Percentiles rank a stretch among this genome's conserved stretches.
Evolutionary conservation across 2,888 invertebrate genomes (phyloP).

Genomic region (Clostera curtula): DNA sequence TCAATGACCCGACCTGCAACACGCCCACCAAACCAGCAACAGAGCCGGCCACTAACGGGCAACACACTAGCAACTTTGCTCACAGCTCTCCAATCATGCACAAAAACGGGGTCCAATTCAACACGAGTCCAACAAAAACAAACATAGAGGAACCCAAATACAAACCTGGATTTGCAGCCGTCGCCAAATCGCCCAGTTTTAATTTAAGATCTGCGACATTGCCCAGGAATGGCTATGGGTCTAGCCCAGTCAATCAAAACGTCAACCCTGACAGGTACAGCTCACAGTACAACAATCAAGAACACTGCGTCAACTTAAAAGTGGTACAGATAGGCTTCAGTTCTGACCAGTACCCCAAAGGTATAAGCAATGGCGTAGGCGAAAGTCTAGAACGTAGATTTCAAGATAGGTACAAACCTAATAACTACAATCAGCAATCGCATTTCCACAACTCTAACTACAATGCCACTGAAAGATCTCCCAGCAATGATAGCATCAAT

Average conservation of each 20-base stretch:
- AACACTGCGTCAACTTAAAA: constrained; percentile 72
- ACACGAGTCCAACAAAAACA: constrained; percentile 61
- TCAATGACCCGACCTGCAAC: constrained; percentile 78
- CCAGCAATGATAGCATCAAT: constrained; percentile 62
- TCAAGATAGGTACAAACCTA: constrained; percentile 68
- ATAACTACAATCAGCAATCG: constrained; percentile 47
- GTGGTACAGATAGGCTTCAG: constrained; percentile 77
- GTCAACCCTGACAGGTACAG: constrained; percentile 69
- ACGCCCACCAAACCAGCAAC: constrained; percentile 44
- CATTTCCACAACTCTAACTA: constrained; percentile 63
- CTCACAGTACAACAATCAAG: constrained; percentile 69
- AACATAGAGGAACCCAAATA: constrained; percentile 62
- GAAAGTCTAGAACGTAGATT: constrained; percentile 65
- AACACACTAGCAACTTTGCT: constrained; percentile 52
- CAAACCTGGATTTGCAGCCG: constrained; percentile 51
- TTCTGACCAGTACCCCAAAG: constrained; percentile 75
- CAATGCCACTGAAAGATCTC: constrained; percentile 55
- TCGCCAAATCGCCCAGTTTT: constrained; percentile 65
- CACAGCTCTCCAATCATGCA: constrained; percentile 72
- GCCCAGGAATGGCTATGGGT: constrained; percentile 79
- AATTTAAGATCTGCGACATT: constrained; percentile 79
- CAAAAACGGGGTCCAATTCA: constrained; percentile 73
- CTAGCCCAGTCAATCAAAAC: constrained; percentile 51
- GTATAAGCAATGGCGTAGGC: constrained; percentile 61
- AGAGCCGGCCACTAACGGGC: constrained; percentile 42